These are phyloP conservation scores for Aplodontia rufa DNA, from an alignment of 2,113 vertebrate species.

Conservation along the genomic window DNA sequence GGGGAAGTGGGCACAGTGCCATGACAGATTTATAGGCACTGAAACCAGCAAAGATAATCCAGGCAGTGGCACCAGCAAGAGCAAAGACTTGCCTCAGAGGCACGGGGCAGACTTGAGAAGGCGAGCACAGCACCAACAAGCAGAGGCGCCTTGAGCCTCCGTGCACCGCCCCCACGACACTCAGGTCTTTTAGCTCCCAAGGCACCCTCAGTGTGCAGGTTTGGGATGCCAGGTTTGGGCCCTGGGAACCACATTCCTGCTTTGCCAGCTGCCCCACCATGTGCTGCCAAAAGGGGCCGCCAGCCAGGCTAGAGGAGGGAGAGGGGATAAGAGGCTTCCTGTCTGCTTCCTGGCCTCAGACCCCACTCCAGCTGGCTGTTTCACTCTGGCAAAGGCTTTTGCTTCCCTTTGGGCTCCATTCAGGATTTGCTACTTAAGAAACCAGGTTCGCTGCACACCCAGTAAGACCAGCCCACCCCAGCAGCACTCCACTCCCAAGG, in stretches of 20 bases:
- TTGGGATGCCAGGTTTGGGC: background rate
- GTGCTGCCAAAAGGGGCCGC: background rate
- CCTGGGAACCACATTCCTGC: background rate
- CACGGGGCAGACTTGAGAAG: background rate
- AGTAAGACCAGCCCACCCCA: background rate
- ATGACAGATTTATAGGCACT: background rate
- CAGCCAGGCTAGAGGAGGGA: background rate
- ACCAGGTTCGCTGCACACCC: background rate
- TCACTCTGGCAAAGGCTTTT: background rate
- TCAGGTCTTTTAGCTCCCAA: background rate
- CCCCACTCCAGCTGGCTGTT: background rate
- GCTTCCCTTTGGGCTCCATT: background rate
- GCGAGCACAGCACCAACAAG: fast-evolving
- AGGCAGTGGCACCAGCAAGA: background rate
- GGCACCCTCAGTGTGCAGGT: background rate
- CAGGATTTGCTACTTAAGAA: background rate
- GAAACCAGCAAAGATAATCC: background rate
- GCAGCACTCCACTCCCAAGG: background rate
- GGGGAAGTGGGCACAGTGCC: background rate
- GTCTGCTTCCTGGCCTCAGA: background rate
- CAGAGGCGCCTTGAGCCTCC: background rate
- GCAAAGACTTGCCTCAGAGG: background rate
- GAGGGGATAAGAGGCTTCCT: background rate
- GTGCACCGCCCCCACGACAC: too few species aligned
- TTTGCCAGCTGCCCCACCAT: background rate